Base-by-base conservation (phyloP, 2,113 vertebrate species). In the Vulpes ferrilata region DNA sequence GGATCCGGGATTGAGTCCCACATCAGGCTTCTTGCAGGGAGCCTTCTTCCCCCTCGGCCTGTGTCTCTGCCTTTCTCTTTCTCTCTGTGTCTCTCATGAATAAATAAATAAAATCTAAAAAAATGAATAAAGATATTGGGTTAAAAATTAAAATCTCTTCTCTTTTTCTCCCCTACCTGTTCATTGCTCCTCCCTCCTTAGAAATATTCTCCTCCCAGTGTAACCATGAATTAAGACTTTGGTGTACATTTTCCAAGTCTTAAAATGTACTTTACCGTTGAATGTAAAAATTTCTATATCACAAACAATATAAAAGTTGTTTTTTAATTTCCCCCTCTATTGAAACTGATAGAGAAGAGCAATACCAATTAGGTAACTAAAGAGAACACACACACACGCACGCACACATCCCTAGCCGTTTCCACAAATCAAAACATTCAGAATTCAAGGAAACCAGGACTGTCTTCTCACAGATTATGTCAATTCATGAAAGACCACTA, bases 371-470 rank as follows among this genome's bases (percentile, higher is more conserved):
- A 67, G 2, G 10, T 67, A 62, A 80, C 13, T 95, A 87, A 80
- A 79, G 32, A 62, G 51, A 96, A 4, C 2, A 53, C 48, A 32
- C 25, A 73, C 38, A 48, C 15, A 43, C 13, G 2, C 9, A 55
- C 23, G 25, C 16, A 64, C 3, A 55, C 11, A 38, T 67, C 51
- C 83, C 32, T 78, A 67, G 38, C 60, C 59, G 13, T 90, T 90
- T 94, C 43, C 38, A 35, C 57, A 88, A 57, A 96, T 62, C 43
- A 85, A 81, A 62, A 94, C 86, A 32, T 35, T 38, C 62, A 90
- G 65, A 97, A 64, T 95, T 93, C 48, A 78, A 93, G 53, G n/a
- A 90, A 93, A 81, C 11, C n/a, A 82, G 51, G 53, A 38, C 4
- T 86, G 48, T 53, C 43, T 79, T 94, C 67, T 90, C 76, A 92